Evolutionary conservation across 1,140 invertebrate species (phyloP).

Genomic region (Heliothis subflexa): DNA sequence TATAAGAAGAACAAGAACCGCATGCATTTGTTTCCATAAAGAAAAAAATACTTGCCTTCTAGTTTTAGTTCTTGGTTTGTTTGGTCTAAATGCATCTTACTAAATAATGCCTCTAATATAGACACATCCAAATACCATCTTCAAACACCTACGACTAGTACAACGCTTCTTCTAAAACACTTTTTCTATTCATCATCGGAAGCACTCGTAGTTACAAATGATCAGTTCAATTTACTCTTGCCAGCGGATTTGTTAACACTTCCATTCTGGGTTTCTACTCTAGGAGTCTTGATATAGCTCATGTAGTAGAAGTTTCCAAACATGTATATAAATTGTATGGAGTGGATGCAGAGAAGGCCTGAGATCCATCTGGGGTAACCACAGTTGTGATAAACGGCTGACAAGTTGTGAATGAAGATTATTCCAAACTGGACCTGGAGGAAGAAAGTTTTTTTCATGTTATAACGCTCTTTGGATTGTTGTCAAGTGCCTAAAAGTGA

Average conservation of each 20-base stretch:
- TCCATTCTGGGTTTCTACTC: not conserved
- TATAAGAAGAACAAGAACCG: too few relatives aligned
- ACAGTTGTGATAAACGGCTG: slow-evolving; percentile 45
- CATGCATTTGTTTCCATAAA: too few relatives aligned
- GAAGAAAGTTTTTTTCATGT: not conserved
- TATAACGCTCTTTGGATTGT: too few relatives aligned
- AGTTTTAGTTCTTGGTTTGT: too few relatives aligned
- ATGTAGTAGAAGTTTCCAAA: slow-evolving; percentile 73
- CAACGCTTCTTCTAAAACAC: too few relatives aligned
- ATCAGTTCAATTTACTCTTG: slow-evolving; percentile 13
- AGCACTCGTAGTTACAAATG: not conserved
- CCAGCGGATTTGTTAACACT: slow-evolving; percentile 41
- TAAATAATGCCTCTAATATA: not conserved
- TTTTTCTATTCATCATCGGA: not conserved
- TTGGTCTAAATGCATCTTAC: too few relatives aligned
- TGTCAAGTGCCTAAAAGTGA: too few relatives aligned
- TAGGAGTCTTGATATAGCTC: slow-evolving; percentile 85
- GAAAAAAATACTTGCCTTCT: too few relatives aligned
- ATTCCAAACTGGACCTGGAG: slow-evolving; percentile 56
- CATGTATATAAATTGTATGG: slow-evolving; percentile 53
- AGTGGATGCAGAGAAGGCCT: slow-evolving; percentile 39
- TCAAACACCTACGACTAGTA: not conserved
- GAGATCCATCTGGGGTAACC: slow-evolving; percentile 64
- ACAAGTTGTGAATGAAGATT: slow-evolving; percentile 43
- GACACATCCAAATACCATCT: not conserved